phyloP scores from a whole-genome alignment of 1,140 invertebrate genomes.

The Mizuhopecten yessoensis region DNA sequence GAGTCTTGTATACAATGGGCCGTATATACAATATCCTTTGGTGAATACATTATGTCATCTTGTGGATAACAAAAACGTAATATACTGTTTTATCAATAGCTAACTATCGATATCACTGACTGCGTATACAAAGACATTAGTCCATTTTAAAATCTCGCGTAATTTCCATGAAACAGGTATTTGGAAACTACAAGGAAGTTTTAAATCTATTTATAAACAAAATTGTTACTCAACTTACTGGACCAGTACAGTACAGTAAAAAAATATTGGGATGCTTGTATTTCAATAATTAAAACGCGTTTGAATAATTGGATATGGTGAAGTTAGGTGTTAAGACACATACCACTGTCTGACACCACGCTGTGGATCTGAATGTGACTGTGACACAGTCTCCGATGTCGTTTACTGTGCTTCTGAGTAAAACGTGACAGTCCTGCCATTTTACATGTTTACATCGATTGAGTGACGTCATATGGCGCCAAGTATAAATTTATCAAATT shows the following conservation, averaged over 20 bases:
- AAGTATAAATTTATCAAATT: background rate
- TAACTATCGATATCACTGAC: too few species aligned
- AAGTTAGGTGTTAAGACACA: background rate
- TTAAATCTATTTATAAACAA: background rate
- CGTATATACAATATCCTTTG: too few species aligned
- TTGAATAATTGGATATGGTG: background rate
- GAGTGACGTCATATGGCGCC: constrained; percentile 35
- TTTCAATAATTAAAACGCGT: background rate
- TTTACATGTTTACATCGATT: constrained; percentile 20
- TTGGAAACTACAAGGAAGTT: background rate
- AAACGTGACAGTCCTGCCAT: constrained; percentile 18
- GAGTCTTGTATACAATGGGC: too few species aligned
- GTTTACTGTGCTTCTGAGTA: background rate
- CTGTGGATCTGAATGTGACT: constrained; percentile 3
- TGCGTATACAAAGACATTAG: too few species aligned
- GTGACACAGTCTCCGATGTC: constrained; percentile 7
- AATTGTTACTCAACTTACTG: too few species aligned
- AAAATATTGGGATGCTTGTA: background rate
- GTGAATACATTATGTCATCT: too few species aligned
- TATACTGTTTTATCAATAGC: too few species aligned
- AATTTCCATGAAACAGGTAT: background rate
- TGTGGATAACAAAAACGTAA: too few species aligned
- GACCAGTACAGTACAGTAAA: too few species aligned
- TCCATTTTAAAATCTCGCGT: background rate
- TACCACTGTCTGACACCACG: constrained; percentile 24